Base-by-base conservation (phyloP, 2,888 invertebrate genomes). In the Byasa hedistus region DNA sequence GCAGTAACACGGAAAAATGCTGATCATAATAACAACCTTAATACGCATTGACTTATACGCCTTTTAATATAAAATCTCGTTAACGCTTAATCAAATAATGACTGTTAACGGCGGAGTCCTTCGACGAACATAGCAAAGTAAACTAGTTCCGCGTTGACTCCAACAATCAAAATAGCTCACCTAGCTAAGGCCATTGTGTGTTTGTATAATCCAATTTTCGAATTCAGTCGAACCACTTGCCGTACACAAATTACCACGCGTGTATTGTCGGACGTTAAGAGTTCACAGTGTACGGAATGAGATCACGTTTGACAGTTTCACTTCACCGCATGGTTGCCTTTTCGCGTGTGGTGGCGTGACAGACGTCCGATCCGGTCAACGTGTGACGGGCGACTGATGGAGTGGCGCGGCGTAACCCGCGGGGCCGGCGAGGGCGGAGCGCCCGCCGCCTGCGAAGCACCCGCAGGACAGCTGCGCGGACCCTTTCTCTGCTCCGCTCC, bases 111-210 rank as follows among this genome's bases (percentile, higher is more conserved):
- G 78, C 82, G 82, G 76, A 83, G 84, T 87, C 86, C 87, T 86
- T 88, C 86, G 86, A 70, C 69, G 69, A 71, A 84, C 80, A 87
- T 84, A 84, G 85, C 86, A 86, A 88, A 88, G 86, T 84, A 87
- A 86, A 88, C 85, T 85, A 89, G 87, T 91, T 91, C 90, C 90
- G 90, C 80, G 89, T 90, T 89, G 89, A 89, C 88, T 88, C 82
- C 85, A 90, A 85, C 89, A 89, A 89, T 89, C 81, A 86, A 90
- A 91, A 91, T 91, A 91, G 86, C 91, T 91, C 85, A 91, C 91
- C 91, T 91, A 87, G 91, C 91, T 91, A 91, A 91, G 88, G 91
- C 91, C 91, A 91, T 91, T 85, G 89, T 91, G 86, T 87, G 84
- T 86, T 89, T 85, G 89, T 89, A 89, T 85, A 91, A 91, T 91